Conservation (phyloP, 2,888 invertebrate species). For the Eugnorisma glareosa region DNA sequence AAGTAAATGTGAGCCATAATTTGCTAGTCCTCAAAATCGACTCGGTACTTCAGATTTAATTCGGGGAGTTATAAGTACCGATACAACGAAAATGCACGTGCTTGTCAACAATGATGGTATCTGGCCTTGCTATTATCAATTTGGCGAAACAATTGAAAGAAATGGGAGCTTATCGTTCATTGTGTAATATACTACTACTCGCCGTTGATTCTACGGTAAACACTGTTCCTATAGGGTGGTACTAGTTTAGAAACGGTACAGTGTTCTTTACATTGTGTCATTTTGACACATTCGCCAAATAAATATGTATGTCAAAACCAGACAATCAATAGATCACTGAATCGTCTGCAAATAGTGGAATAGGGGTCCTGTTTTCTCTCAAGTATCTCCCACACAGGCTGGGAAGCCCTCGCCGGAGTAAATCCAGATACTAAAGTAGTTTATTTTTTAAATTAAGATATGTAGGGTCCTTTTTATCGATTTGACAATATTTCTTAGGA, state of each 20-base stretch:
- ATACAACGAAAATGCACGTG: constrained; percentile 14
- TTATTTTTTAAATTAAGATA: neutral
- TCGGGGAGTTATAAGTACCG: neutral
- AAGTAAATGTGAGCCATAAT: neutral
- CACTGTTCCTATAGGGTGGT: neutral
- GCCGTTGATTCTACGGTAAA: neutral
- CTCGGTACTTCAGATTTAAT: neutral
- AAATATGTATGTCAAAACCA: neutral
- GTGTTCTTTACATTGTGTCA: neutral
- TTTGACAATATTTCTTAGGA: neutral
- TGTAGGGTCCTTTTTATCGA: neutral
- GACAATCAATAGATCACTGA: neutral
- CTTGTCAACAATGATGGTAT: constrained; percentile 2
- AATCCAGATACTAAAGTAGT: neutral
- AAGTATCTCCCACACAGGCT: neutral
- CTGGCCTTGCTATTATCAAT: constrained; percentile 20
- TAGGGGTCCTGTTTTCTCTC: neutral
- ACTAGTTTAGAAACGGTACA: neutral
- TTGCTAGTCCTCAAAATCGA: neutral
- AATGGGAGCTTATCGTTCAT: neutral
- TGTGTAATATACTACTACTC: neutral
- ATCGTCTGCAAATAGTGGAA: neutral
- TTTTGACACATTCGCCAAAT: neutral
- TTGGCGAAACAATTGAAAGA: constrained; percentile 22
- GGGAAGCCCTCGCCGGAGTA: neutral